Conservation (phyloP, 1,140 invertebrate species). For the Brachionus plicatilis region DNA sequence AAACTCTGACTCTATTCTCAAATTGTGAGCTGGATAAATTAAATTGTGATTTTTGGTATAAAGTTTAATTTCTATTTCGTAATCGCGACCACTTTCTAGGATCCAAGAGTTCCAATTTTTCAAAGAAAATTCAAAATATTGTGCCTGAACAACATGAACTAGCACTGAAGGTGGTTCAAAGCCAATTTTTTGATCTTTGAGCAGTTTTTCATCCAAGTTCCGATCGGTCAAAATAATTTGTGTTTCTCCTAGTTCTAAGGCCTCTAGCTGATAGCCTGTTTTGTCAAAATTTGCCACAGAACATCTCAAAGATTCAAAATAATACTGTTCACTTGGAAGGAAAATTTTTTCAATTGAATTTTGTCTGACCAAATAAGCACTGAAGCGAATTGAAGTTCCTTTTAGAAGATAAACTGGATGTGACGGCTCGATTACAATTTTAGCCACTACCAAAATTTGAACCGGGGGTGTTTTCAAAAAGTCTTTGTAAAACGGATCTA, state of each 20-base stretch:
- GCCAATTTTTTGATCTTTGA: background rate
- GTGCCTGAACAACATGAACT: background rate
- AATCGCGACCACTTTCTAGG: background rate
- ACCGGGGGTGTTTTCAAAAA: background rate
- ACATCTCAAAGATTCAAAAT: background rate
- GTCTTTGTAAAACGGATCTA: background rate
- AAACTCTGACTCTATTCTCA: slow-evolving; percentile 5
- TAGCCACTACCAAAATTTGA: background rate
- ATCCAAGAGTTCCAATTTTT: background rate
- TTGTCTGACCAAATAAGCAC: slow-evolving; percentile 9
- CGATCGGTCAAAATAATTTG: slow-evolving; percentile 7
- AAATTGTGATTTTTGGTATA: background rate
- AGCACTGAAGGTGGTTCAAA: background rate
- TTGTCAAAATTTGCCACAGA: background rate
- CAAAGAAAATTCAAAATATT: background rate
- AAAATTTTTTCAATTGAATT: background rate
- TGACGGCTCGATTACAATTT: slow-evolving; percentile 20
- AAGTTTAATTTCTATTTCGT: background rate
- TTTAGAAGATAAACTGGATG: background rate
- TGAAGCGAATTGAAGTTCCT: background rate
- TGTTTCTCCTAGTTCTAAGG: background rate
- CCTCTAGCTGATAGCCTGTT: background rate
- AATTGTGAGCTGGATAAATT: slow-evolving; percentile 4
- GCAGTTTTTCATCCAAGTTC: background rate
- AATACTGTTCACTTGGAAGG: slow-evolving; percentile 10